These are phyloP conservation scores for Hyppa rectilinea DNA, from an alignment of 2,888 invertebrate genomes.

Conservation along the genomic window DNA sequence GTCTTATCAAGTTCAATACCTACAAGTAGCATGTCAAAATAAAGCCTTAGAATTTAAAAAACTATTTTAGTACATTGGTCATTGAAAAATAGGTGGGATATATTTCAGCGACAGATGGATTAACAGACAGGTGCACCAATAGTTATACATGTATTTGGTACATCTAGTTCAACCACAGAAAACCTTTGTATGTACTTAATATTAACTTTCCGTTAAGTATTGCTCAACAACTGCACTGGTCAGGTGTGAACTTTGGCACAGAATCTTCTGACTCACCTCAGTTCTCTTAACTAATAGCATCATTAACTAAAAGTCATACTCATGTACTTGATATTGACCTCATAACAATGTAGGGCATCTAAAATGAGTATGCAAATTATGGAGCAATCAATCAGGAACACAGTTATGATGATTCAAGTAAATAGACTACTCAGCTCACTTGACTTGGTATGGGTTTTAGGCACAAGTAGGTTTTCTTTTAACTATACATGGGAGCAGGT, in stretches of 20 bases:
- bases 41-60: background rate
- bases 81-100: background rate
- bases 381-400: slow-evolving; percentile 20
- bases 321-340: slow-evolving; percentile 50
- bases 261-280: slow-evolving; percentile 52
- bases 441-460: background rate
- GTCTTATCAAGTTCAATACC: background rate
- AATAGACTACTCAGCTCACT: slow-evolving; percentile 3
- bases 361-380: slow-evolving; percentile 39
- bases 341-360: slow-evolving; percentile 46
- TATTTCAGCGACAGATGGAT: background rate
- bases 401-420: slow-evolving; percentile 11
- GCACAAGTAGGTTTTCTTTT: background rate
- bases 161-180: slow-evolving; percentile 24
- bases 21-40: slow-evolving; percentile 16
- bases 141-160: background rate
- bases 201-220: slow-evolving; percentile 10
- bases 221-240: slow-evolving; percentile 28
- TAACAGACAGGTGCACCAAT: background rate
- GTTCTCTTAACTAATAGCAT: slow-evolving; percentile 48
- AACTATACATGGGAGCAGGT: background rate
- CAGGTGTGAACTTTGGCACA: slow-evolving; percentile 47
- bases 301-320: slow-evolving; percentile 50
- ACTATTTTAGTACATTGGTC: background rate
- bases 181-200: slow-evolving; percentile 25